Conservation (phyloP, 2,797 vertebrate genomes). For the Peromyscus nudipes region DNA sequence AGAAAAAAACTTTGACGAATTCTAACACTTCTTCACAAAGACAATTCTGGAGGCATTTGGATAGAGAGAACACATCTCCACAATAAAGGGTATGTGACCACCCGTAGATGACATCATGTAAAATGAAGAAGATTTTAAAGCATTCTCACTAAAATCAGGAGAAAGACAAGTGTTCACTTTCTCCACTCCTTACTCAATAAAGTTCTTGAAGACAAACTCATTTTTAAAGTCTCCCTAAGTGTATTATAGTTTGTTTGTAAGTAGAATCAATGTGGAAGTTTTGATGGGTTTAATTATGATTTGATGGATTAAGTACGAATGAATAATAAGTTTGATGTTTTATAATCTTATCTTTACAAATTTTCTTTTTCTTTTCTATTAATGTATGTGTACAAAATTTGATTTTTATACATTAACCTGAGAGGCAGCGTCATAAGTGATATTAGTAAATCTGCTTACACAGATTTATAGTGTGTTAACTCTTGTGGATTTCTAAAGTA, state of each 20-base stretch:
- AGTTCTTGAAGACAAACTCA: neutral
- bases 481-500: neutral
- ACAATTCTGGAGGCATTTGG: neutral
- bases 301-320: neutral
- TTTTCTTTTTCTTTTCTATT: neutral
- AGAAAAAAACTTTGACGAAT: neutral
- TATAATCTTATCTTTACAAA: neutral
- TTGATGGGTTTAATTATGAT: neutral
- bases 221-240: neutral
- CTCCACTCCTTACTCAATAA: neutral
- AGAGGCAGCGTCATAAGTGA: neutral
- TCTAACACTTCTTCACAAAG: neutral
- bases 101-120: neutral
- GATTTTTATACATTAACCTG: neutral
- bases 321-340: neutral
- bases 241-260: neutral
- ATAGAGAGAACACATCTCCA: no score
- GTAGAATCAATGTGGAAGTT: neutral
- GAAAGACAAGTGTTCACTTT: neutral
- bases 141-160: neutral
- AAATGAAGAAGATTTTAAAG: neutral
- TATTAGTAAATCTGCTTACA: neutral
- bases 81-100: neutral
- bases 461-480: neutral
- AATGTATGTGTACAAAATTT: neutral